Conservation (phyloP, 2,888 invertebrate genomes). For the Ormyrus pomaceus region DNA sequence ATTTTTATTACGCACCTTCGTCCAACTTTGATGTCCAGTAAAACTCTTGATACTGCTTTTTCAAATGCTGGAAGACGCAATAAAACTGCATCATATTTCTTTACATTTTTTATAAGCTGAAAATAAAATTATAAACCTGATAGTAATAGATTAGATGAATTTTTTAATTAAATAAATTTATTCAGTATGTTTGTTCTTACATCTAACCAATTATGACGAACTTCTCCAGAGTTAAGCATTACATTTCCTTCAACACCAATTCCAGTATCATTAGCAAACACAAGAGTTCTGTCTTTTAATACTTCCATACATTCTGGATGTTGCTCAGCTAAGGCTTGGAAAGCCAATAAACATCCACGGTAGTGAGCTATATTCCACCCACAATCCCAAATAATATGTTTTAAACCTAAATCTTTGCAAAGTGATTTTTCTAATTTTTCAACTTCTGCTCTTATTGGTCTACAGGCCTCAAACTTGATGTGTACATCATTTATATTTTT, state of each 20-base stretch:
- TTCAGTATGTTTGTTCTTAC: constrained; percentile 77
- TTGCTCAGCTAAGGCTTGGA: constrained; percentile 85
- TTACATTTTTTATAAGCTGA: constrained; percentile 89
- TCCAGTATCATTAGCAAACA: constrained; percentile 93
- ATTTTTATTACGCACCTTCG: constrained; percentile 80
- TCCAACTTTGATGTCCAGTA: constrained; percentile 89
- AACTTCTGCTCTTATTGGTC: constrained; percentile 86
- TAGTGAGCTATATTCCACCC: constrained; percentile 94
- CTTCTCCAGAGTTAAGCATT: constrained; percentile 94
- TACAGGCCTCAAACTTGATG: constrained; percentile 81
- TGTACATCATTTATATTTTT: constrained; percentile 84
- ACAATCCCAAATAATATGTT: constrained; percentile 85
- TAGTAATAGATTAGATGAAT: constrained; percentile 23
- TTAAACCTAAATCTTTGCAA: constrained; percentile 78
- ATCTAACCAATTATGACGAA: constrained; percentile 94
- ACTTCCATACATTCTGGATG: constrained; percentile 84
- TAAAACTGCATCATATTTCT: constrained; percentile 84
- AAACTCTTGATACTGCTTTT: constrained; percentile 88
- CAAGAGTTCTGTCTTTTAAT: constrained; percentile 85
- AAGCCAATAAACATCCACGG: constrained; percentile 91
- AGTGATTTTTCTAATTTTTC: constrained; percentile 80
- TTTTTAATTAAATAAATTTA: constrained; percentile 11
- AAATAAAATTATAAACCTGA: constrained; percentile 65
- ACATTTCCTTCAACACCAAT: constrained; percentile 93
- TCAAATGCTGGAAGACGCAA: constrained; percentile 89